Base-by-base conservation (phyloP, 2,797 vertebrate species). In the Hemibagrus guttatus region DNA sequence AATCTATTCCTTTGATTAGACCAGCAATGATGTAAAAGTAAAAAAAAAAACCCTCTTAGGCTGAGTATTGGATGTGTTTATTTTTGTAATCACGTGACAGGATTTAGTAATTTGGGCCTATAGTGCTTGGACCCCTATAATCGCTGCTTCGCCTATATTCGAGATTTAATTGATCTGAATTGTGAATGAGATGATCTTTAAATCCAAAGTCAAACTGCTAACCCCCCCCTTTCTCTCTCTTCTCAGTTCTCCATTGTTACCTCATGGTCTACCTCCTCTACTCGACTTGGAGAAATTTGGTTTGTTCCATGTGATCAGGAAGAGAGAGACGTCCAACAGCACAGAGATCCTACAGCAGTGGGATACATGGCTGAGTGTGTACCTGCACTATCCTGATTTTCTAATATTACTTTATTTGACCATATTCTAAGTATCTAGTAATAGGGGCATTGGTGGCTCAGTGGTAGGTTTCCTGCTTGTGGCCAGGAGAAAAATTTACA, bases 351-450 rank as follows among this genome's bases (percentile, higher is more conserved):
- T 93, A 26, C 9, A 89, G 0, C 1, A 90, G 16, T 88, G 93
- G 91, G 90, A 88, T 35, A 89, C 13, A 11, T 84, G 95, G 59
- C 59, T 95, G 28, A 94, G 95, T 96, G 91, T 26, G 92, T 88
- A 49, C 31, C 78, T n/a, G 75, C 28, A 78, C n/a, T 28, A 19
- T 64, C 46, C 8, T 64, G 17, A 1, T 46, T 69, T 39, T 26
- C 58, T 76, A 5, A 9, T 46, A 13, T 21, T 4, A 49, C 23
- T 63, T 56, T 76, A 28, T 56, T 52, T n/a, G 17, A 76, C 23
- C 28, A 49, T 76, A 16, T 75, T 1, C 28, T 68, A 35, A 68
- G 14, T 1, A 2, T 1, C 35, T 39, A n/a, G n/a, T n/a, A n/a
- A n/a, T n/a, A n/a, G n/a, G n/a, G n/a, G n/a, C n/a, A n/a, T n/a